Base-by-base conservation (phyloP, 2,888 invertebrate species). In the Trichacis sp. region DNA sequence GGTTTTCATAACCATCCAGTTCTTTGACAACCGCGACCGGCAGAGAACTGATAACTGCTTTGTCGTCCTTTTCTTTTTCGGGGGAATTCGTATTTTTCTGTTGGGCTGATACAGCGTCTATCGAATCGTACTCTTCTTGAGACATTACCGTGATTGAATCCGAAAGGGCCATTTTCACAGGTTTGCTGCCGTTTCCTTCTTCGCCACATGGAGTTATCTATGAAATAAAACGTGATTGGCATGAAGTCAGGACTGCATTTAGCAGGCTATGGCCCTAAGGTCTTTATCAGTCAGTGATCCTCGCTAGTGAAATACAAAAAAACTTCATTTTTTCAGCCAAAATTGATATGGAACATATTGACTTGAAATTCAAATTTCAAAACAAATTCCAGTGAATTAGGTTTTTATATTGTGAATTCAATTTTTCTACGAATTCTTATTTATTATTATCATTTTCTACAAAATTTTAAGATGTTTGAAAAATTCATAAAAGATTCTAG, bases 111-210 rank as follows among this genome's bases (percentile, higher is more conserved):
- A 45, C 74, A 63, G 77, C 78, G 1, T 80, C 80, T 24, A 77
- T 78, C 1, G 68, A 59, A 33, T 76, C 77, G 38, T 72, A 91
- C 49, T 92, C 91, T 17, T 92, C 91, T 59, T 90, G 87, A 0
- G 92, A 89, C 65, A 92, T 89, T 1, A 93, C 86, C 1, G 91
- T 90, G 68, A 94, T 78, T 1, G 89, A 88, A 64, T 93, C 92
- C 60, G 84, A 85, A 55, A 88, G 87, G 56, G 86, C 86, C 69
- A 88, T 83, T 59, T 87, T 84, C 24, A 85, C 75, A 8, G 84
- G 80, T 58, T 89, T 83, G 40, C 73, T 78, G 18, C 71, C 57
- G 55, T 73, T 78, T 20, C 71, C 57, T 54, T 84, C 84, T 38
- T 83, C 83, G 0, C 78, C 78, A 24, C 75, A 42, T n/a, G 63